A percentile compares a stretch with the other conserved stretches of the same genome.
Evolutionary conservation across 2,888 invertebrate genomes (phyloP).

Genomic region (Trypoxylon attenuatum): DNA sequence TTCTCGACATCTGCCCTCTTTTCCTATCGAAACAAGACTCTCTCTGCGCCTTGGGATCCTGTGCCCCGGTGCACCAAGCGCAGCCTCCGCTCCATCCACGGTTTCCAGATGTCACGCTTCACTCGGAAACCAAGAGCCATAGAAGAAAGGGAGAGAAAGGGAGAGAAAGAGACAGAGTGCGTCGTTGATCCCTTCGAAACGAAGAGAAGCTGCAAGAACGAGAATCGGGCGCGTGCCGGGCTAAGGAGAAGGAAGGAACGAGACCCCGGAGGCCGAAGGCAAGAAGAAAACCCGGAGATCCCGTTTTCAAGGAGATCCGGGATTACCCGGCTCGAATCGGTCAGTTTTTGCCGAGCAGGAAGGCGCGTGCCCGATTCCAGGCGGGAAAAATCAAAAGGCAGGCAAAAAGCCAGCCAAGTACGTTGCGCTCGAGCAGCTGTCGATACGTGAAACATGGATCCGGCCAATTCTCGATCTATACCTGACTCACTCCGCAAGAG

Average conservation of each 20-base stretch:
- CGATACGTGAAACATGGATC: conserved; percentile 34
- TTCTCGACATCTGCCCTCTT: conserved; percentile 59
- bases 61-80: conserved; percentile 10
- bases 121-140: no score
- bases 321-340: conserved; percentile 29
- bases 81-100: conserved; percentile 2
- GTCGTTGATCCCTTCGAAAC: not conserved
- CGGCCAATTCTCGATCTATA: conserved; percentile 41
- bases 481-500: no score
- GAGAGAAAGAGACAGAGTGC: conserved; percentile 17
- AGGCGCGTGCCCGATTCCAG: not conserved
- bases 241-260: conserved; percentile 5
- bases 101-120: conserved; percentile 45
- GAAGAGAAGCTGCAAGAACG: not conserved
- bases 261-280: conserved; percentile 5
- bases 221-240: not conserved
- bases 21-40: conserved; percentile 34
- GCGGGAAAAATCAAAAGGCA: conserved; percentile 39
- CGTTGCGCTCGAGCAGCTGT: conserved; percentile 49
- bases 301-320: not conserved
- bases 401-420: conserved; percentile 17
- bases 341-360: conserved; percentile 26
- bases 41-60: conserved; percentile 23
- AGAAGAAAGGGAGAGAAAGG: no score
- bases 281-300: conserved; percentile 11